phyloP scores from a whole-genome alignment of 2,797 vertebrate genomes.

The Schizopygopsis pylzovi region DNA sequence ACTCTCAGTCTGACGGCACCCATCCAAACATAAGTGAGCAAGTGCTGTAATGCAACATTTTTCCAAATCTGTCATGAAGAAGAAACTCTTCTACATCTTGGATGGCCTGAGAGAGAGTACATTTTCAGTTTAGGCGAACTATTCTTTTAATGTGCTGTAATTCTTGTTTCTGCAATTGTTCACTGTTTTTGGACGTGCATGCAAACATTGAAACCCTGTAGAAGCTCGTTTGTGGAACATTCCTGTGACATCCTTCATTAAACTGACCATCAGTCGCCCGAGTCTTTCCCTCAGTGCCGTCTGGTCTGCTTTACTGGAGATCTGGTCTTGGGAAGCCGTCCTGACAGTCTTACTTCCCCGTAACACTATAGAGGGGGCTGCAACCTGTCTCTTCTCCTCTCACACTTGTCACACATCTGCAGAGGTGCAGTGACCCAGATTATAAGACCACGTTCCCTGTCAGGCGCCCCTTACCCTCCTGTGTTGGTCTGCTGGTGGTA shows the following conservation, averaged over 20 bases:
- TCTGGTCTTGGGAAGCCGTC: slow-evolving; percentile 2
- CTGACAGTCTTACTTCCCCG: slow-evolving; percentile 3
- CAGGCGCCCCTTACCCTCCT: neutral
- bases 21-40: neutral
- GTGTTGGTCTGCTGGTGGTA: neutral
- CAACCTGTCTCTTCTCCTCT: slow-evolving; percentile 38
- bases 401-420: slow-evolving; percentile 42
- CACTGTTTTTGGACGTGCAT: neutral
- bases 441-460: slow-evolving; percentile 13
- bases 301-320: slow-evolving; percentile 31
- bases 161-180: neutral
- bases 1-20: too few species aligned
- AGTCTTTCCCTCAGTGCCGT: neutral
- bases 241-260: neutral
- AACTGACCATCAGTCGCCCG: neutral
- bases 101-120: neutral
- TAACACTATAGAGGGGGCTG: slow-evolving; percentile 6
- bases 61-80: too few species aligned
- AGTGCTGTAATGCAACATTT: too few species aligned
- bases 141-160: neutral
- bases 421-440: slow-evolving; percentile 42
- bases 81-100: too few species aligned
- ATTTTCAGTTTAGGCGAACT: neutral
- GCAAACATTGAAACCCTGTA: neutral
- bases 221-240: neutral